Conservation (phyloP, 2,797 vertebrate genomes). For the Pipistrellus pygmaeus region DNA sequence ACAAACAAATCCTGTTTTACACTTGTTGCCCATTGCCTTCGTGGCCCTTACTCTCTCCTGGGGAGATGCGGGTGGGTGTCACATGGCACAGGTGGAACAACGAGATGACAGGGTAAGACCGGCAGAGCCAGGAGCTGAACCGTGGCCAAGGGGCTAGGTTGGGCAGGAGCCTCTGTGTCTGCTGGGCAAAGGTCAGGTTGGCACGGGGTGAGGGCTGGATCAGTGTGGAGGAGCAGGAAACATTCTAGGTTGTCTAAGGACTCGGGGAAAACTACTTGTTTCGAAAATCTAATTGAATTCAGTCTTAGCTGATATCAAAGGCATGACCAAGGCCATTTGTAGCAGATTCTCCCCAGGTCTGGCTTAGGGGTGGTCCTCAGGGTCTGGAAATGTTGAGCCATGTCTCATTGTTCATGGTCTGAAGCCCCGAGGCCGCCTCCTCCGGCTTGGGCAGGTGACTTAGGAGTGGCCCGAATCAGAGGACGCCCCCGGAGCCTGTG, state of each 20-base stretch:
- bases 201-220: neutral
- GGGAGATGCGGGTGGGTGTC: neutral
- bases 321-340: neutral
- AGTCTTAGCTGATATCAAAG: neutral
- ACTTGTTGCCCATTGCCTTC: neutral
- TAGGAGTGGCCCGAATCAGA: neutral
- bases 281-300: constrained; percentile 1
- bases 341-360: neutral
- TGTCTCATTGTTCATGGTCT: neutral
- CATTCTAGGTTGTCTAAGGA: neutral
- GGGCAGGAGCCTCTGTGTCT: neutral
- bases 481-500: rapidly evolving
- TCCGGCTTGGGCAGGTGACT: neutral
- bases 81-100: neutral
- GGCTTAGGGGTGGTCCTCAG: neutral
- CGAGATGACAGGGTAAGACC: neutral
- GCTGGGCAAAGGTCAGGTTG: constrained; percentile 56
- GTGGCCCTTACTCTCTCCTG: neutral
- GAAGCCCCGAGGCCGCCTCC: neutral
- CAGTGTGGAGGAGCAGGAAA: neutral
- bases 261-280: neutral
- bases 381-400: neutral
- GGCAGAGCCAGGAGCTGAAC: neutral
- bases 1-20: neutral
- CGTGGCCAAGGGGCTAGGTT: neutral